phyloP scores from a whole-genome alignment of 2,888 invertebrate species.

The Thereva nobilitata region DNA sequence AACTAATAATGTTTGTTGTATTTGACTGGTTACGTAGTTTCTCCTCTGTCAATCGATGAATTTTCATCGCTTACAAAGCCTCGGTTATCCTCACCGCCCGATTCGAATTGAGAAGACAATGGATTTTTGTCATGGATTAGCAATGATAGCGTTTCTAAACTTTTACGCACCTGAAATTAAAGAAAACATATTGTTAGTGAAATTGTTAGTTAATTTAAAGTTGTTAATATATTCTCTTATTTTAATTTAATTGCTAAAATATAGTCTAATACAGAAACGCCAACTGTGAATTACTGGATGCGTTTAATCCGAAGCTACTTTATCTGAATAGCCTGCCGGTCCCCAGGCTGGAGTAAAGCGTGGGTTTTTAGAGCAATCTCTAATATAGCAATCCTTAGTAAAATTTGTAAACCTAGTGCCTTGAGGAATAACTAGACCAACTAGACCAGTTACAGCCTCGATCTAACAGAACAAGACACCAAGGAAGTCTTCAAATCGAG shows the following conservation, averaged over 20 bases:
- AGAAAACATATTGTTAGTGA: conserved; percentile 41
- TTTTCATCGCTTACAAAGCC: conserved; percentile 1
- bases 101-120: conserved; percentile 40
- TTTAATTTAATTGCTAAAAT: not conserved
- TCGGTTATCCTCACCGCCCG: not conserved
- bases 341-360: too few species aligned
- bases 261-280: not conserved
- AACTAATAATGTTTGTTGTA: not conserved
- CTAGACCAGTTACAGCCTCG: too few species aligned
- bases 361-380: too few species aligned
- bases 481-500: too few species aligned
- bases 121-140: conserved; percentile 61
- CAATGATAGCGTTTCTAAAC: conserved; percentile 76
- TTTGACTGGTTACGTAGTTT: conserved; percentile 14
- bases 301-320: too few species aligned
- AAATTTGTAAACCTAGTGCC: too few species aligned
- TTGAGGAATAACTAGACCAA: too few species aligned
- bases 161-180: conserved; percentile 72
- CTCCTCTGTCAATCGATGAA: not conserved
- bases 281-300: too few species aligned
- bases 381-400: too few species aligned
- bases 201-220: not conserved
- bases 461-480: too few species aligned
- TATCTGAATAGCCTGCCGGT: too few species aligned
- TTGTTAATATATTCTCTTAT: not conserved